These are phyloP conservation scores for Morpho helenor DNA, from an alignment of 2,888 invertebrate genomes.

Conservation along the genomic window DNA sequence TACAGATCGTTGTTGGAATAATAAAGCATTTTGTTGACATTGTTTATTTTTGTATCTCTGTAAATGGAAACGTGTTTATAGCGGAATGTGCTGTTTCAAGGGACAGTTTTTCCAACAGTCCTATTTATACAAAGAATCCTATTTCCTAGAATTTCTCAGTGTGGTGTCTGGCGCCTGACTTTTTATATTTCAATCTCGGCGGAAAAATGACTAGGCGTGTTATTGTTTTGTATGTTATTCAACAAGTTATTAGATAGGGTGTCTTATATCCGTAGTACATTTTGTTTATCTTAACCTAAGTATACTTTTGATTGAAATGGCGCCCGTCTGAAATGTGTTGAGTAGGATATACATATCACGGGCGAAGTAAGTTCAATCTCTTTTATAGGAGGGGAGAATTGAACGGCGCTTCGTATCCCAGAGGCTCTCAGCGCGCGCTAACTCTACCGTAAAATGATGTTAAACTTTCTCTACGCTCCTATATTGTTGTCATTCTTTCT, in stretches of 20 bases:
- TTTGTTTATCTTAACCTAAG: conserved; percentile 31
- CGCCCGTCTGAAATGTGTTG: conserved; percentile 44
- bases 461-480: conserved; percentile 59
- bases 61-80: conserved; percentile 5
- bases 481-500: conserved; percentile 47
- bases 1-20: too few relatives aligned
- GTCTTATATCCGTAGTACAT: conserved; percentile 7
- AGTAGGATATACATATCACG: conserved; percentile 60
- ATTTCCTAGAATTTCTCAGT: conserved; percentile 45
- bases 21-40: not conserved
- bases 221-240: conserved; percentile 20
- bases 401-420: conserved; percentile 54
- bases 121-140: conserved; percentile 47
- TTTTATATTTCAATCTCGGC: conserved; percentile 13
- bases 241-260: conserved; percentile 24
- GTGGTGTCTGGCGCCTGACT: conserved; percentile 18
- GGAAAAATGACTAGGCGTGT: conserved; percentile 9
- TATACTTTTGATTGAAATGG: conserved; percentile 45
- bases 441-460: conserved; percentile 71
- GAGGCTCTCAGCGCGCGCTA: conserved; percentile 52
- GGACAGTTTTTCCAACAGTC: conserved; percentile 23
- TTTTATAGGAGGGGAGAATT: conserved; percentile 66
- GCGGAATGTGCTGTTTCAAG: conserved; percentile 10
- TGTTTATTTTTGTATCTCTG: not conserved
- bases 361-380: conserved; percentile 70